A percentile compares a stretch with the other conserved stretches of the same genome.
Conservation (phyloP, 2,888 invertebrate genomes). For the Dendrolimus pini region DNA sequence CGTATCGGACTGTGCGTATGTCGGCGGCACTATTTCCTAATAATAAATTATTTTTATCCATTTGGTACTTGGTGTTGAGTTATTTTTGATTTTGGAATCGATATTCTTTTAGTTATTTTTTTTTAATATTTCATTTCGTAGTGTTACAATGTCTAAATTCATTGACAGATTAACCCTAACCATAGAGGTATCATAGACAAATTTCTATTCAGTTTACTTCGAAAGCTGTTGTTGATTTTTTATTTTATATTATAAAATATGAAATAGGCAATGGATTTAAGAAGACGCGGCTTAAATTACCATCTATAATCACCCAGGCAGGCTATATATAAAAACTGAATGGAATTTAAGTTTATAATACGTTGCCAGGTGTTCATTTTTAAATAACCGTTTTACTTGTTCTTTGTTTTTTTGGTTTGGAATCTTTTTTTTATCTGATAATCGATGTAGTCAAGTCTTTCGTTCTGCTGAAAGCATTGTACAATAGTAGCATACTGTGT, state of each 20-base stretch:
- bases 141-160: conserved; percentile 45
- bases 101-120: conserved; percentile 40
- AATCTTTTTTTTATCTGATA: background rate
- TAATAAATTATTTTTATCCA: conserved; percentile 50
- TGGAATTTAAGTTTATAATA: conserved; percentile 5
- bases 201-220: conserved; percentile 26
- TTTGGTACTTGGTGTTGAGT: conserved; percentile 71
- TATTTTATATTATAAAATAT: background rate
- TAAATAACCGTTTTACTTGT: conserved; percentile 2
- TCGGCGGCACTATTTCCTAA: conserved; percentile 48
- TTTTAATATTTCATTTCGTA: conserved; percentile 40
- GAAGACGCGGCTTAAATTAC: too few relatives aligned
- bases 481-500: conserved; percentile 69
- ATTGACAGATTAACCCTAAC: conserved; percentile 14
- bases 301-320: too few relatives aligned
- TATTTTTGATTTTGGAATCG: conserved; percentile 42
- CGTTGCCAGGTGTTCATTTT: conserved; percentile 1
- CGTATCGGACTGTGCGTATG: conserved; percentile 34
- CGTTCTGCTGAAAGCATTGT: conserved; percentile 55
- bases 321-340: conserved; percentile 1
- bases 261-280: too few relatives aligned
- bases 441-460: conserved; percentile 57
- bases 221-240: conserved; percentile 22
- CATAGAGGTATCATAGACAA: conserved; percentile 5
- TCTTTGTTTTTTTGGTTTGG: conserved; percentile 7